Evolutionary conservation across 2,113 vertebrate species (phyloP).

Genomic region (Leuciscus idus): DNA sequence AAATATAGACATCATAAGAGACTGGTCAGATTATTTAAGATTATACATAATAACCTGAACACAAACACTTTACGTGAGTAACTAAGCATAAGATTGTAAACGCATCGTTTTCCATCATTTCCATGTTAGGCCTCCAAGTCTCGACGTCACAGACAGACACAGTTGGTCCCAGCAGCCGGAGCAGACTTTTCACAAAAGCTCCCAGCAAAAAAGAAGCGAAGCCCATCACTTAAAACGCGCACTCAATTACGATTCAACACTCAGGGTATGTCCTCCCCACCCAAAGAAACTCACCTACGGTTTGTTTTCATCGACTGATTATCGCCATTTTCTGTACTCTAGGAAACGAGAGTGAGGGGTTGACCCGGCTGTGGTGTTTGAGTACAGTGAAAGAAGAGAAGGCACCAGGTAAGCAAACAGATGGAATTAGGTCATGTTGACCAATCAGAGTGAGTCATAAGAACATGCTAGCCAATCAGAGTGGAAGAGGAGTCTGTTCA

Average conservation of each 20-base stretch:
- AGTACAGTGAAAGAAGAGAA: constrained; percentile 45
- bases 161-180: constrained; percentile 70
- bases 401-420: constrained; percentile 49
- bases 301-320: neutral
- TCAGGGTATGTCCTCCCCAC: constrained; percentile 24
- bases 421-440: neutral
- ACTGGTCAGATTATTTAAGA: neutral
- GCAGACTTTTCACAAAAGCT: neutral
- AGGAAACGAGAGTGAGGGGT: constrained; percentile 13
- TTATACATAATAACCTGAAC: neutral
- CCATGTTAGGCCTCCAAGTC: constrained; percentile 79
- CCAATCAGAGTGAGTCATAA: neutral
- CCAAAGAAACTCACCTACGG: neutral
- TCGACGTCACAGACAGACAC: constrained; percentile 86
- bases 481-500: neutral
- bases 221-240: constrained; percentile 34
- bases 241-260: constrained; percentile 12
- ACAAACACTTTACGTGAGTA: neutral
- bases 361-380: constrained; percentile 58
- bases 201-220: neutral
- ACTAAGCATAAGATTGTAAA: neutral
- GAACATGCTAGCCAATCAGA: neutral
- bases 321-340: constrained; percentile 20
- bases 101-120: neutral
- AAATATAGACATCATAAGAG: constrained; percentile 36